Conservation (phyloP, 1,140 invertebrate genomes). For the Brachionus paranguensis region DNA sequence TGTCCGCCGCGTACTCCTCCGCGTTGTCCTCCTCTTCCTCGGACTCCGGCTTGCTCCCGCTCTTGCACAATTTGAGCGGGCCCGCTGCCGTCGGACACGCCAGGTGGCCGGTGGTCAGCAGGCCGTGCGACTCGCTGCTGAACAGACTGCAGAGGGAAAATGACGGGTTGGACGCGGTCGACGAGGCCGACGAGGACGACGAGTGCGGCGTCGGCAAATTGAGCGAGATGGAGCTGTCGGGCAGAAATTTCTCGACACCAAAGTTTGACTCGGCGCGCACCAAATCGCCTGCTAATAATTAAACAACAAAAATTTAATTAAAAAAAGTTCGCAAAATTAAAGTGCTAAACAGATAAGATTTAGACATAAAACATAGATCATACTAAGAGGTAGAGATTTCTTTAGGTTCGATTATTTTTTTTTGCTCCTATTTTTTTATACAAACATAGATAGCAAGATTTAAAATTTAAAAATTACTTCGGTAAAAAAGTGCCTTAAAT, state of each 20-base stretch:
- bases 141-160: background rate
- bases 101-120: background rate
- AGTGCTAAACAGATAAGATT: background rate
- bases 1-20: slow-evolving; percentile 11
- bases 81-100: background rate
- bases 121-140: background rate
- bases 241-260: background rate
- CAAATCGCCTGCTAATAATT: background rate
- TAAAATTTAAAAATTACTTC: background rate
- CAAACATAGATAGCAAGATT: background rate
- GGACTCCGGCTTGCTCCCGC: background rate
- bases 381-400: background rate
- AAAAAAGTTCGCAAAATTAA: background rate
- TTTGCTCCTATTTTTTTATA: background rate
- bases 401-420: background rate
- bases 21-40: background rate
- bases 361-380: background rate
- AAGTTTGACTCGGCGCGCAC: background rate
- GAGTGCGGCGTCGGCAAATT: background rate
- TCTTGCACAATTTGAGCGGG: background rate
- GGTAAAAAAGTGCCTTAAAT: background rate
- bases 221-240: background rate
- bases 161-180: background rate
- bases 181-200: background rate
- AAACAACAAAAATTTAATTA: background rate